Evolutionary conservation across 2,888 invertebrate genomes (phyloP), one percentile per base, ranked within the genome.

Genomic region (Mythimna albipuncta): DNA sequence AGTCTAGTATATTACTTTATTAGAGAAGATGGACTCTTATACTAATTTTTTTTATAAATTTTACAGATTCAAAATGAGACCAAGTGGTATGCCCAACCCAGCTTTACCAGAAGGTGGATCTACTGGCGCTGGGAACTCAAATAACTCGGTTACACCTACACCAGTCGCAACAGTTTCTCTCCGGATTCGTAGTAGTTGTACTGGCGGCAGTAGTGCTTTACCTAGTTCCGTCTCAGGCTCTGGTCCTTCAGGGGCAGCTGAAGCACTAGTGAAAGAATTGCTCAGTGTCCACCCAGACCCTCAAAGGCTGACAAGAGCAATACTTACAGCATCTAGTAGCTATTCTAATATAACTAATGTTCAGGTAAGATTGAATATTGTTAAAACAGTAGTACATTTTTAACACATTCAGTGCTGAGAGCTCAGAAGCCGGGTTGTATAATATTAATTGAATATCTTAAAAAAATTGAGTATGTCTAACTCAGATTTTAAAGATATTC

Each of bases 281-380:
- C 94, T 94, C 81, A 96, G 85, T 93, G 94, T 92, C 77, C 96
- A 92, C 72, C 92, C 95, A 6, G 97, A 96, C 71, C 96, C 97
- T 72, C 97, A 97, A 83, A 94, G 94, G 71, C 92, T 97, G 83
- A 94, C 96, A 9, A 90, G 97, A 64, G 96, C 96, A 61, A 94
- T 97, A 80, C 94, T 96, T 64, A 95, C 97, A 19, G 96, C 97
- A 69, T 95, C 97, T 55, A 96, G 96, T 87, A 97, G 96, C 85
- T 95, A 95, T 82, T 91, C 96, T 58, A 95, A 94, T 89, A 90
- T 92, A 75, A 93, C 87, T 75, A 94, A 93, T 92, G 92, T 95
- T 74, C 94, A 96, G 94, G 96, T 96, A 90, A 89, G 55, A 13
- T 2, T 59, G 13, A 21, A 47, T 32, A n/a, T 35, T 35, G 54